These are phyloP conservation scores for Porites australiensis DNA, from an alignment of 64 coral and sea anemone species.

Conservation along the genomic window DNA sequence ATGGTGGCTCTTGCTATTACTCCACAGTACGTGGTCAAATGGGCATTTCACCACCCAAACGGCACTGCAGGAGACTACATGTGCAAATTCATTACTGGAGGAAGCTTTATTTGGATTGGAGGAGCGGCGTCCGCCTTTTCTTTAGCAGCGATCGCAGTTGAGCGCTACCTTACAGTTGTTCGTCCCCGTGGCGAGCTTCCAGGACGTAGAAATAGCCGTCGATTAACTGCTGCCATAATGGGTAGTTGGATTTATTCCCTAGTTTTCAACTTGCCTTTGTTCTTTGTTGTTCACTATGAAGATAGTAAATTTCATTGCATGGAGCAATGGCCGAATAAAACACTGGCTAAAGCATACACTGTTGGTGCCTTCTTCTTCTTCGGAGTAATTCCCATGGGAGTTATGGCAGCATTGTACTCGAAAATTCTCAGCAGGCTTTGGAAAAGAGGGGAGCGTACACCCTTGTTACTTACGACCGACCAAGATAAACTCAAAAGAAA, in stretches of 20 bases:
- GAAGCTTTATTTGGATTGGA: conserved; percentile 75
- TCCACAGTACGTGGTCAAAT: conserved; percentile 56
- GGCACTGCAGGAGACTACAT: conserved; percentile 55
- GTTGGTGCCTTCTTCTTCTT: conserved; percentile 29
- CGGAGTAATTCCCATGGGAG: conserved; percentile 38
- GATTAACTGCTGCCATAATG: background rate
- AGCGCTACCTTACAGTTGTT: conserved; percentile 29
- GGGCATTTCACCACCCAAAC: conserved; percentile 44
- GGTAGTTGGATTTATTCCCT: conserved; percentile 40
- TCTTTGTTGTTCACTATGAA: conserved; percentile 18
- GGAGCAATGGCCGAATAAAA: conserved; percentile 40
- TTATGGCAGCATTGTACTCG: conserved; percentile 16
- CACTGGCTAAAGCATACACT: background rate
- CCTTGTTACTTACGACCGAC: background rate
- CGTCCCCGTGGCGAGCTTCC: background rate
- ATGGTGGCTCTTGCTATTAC: conserved; percentile 64
- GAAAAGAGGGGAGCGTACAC: background rate
- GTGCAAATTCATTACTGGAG: conserved; percentile 76
- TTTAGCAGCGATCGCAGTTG: conserved; percentile 22
- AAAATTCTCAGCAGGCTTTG: conserved; percentile 21
- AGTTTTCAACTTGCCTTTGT: conserved; percentile 53
- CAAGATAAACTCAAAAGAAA: background rate
- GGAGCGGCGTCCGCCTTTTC: conserved; percentile 26
- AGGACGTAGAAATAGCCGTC: background rate
- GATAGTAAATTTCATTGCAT: conserved; percentile 24